These are phyloP conservation scores for Pogonocichla stellata DNA, from an alignment of 2,113 vertebrate species.

Conservation along the genomic window DNA sequence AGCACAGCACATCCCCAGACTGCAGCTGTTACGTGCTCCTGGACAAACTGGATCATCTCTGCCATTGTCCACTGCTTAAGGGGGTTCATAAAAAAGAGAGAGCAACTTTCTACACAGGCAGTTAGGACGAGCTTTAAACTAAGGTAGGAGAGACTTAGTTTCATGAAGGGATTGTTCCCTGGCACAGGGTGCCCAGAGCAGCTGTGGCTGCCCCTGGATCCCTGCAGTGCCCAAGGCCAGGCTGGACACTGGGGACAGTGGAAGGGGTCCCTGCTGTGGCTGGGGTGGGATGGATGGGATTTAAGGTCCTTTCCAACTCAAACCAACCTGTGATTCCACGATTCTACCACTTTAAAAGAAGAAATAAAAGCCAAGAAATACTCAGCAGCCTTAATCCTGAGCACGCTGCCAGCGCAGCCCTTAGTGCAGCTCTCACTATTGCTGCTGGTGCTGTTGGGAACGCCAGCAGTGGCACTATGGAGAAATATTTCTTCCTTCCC, in stretches of 20 bases:
- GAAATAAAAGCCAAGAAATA: no score
- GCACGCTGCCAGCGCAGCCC: neutral
- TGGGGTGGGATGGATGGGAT: neutral
- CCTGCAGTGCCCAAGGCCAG: neutral
- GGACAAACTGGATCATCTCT: neutral
- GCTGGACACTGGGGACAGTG: neutral
- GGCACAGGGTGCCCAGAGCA: neutral
- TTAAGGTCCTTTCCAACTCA: neutral
- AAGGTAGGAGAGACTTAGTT: neutral
- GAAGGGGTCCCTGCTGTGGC: neutral
- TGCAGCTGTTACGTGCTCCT: rapidly evolving
- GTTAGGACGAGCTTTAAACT: neutral
- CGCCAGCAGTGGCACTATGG: neutral
- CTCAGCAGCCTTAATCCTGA: neutral
- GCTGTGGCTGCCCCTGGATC: neutral
- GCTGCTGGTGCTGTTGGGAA: neutral
- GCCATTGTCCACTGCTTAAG: neutral
- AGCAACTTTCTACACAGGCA: neutral
- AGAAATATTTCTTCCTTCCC: neutral
- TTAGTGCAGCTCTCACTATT: neutral
- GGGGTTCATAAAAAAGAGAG: neutral
- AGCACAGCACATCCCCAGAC: neutral
- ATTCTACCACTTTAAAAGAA: no score
- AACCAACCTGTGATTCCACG: neutral
- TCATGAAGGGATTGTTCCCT: neutral